Evolutionary conservation across 1,140 invertebrate genomes (phyloP), one percentile per base, ranked within the genome.

Genomic region (Drosophila simulans): DNA sequence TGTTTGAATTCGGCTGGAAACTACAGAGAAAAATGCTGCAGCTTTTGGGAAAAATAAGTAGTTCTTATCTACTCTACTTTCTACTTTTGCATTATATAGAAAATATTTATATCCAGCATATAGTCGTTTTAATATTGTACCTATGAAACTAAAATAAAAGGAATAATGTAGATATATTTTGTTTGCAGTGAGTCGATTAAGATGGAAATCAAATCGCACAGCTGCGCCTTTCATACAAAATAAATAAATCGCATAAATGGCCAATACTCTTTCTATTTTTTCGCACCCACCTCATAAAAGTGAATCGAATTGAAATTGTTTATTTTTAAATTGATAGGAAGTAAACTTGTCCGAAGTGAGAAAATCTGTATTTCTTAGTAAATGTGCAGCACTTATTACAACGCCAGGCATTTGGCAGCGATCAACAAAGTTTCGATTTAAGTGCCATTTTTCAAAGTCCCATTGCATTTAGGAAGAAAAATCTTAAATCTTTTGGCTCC

Each of bases 221-320:
- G 69, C 64, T 75, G 39, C 59, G 62, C 25, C 17, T 51, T 62
- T 35, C 27, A 51, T 35, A 35, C 59, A 56, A 49, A 64, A 72
- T 63, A 49, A 65, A 77, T 69, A 80, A 48, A 70, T 53, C 60
- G 58, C 22, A 64, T 73, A 60, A 22, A 11, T 48, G 27, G 49
- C 15, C 15, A 27, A 35, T 39, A 60, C 39, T 56, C n/a, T 4
- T 15, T 11, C 20, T 27, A 13, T 54, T 35, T 31, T 34, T 35
- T 51, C 48, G n/a, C 48, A 51, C 48, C n/a, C 27, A 51, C 48
- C 48, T 51, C 48, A 51, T 27, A 51, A 51, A 34, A 51, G 27
- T 51, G 31, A 34, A 51, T 51, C 25, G 27, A 17, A 51, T 51
- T 34, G n/a, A 17, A 15, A 51, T 51, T 51, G 48, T 34, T 51